Percentiles rank a stretch among this genome's conserved stretches.
These are phyloP conservation scores for Echiichthys vipera DNA, from an alignment of 2,797 vertebrate species.

Conservation along the genomic window DNA sequence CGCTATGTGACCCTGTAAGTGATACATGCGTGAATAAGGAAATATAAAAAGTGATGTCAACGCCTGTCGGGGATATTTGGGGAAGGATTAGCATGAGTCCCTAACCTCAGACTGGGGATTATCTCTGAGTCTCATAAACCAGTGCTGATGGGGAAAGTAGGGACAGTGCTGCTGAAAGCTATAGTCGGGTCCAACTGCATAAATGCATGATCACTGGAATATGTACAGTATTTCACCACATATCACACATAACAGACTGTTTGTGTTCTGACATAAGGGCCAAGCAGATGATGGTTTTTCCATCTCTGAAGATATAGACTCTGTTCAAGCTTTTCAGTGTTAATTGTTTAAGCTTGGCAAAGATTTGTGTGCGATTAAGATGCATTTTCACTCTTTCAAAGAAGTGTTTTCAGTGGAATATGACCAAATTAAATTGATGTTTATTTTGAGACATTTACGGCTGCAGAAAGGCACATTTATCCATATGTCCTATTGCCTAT, in stretches of 20 bases:
- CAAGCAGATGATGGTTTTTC: too few relatives aligned
- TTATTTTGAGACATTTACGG: background rate
- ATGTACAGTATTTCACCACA: conserved; percentile 9
- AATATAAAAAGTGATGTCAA: background rate
- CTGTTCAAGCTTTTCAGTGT: background rate
- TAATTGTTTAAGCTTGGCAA: background rate
- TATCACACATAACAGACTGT: background rate
- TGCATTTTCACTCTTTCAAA: background rate
- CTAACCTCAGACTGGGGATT: conserved; percentile 5
- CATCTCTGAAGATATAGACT: background rate
- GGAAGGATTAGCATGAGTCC: background rate
- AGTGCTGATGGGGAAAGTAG: background rate
- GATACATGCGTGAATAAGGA: background rate
- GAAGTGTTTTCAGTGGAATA: background rate
- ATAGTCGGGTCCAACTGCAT: background rate
- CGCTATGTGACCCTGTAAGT: background rate
- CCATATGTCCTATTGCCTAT: background rate
- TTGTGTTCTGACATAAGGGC: conserved; percentile 1
- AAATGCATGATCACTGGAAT: background rate
- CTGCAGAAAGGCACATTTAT: background rate
- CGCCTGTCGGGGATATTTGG: background rate
- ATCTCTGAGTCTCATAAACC: background rate
- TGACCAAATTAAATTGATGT: background rate
- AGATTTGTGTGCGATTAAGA: background rate
- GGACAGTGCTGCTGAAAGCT: background rate